Evolutionary conservation across 2,113 vertebrate genomes (phyloP), one percentile per base, ranked within the genome.

Genomic region (Pelecanus crispus): DNA sequence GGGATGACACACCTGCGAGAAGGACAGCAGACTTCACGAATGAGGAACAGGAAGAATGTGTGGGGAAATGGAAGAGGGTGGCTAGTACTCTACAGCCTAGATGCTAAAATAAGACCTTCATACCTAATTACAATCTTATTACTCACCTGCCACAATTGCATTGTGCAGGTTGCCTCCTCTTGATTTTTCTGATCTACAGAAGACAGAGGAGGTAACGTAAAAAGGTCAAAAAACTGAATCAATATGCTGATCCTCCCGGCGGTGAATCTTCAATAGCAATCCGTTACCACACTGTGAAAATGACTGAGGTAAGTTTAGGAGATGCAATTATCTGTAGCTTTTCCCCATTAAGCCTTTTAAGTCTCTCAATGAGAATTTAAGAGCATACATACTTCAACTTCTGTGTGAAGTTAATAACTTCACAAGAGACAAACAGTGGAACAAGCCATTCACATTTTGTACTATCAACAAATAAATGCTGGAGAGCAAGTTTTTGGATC

Each of bases 401-500:
- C 59, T 81, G 10, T 74, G 38, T 81, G 85, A 93, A 94, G 92
- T 93, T 94, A 75, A 52, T 91, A 95, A 91, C 56, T 95, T 95
- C 96, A 86, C 34, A 56, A 67, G 61, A 93, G 26, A 66, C 47
- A 47, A 81, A 85, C 29, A 42, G 58, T 16, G 44, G 86, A 91
- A 93, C 31, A 52, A 95, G 65, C 74, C 72, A 81, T 83, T 68
- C 93, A 25, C 61, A 85, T 88, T 87, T 87, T 65, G 58, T 86
- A 70, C 38, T 79, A 90, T 68, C 93, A 95, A 79, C 92, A 94
- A 96, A 90, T 70, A 95, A 92, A 90, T 1, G n/a, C 81, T 32
- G 42, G 84, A 96, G 87, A 93, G 45, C 62, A 82, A 94, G 85
- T 73, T 95, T 95, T 92, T 68, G 67, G 94, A 97, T 82, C 52